Base-by-base conservation (phyloP, 2,113 vertebrate species). In the Balaeniceps rex region DNA sequence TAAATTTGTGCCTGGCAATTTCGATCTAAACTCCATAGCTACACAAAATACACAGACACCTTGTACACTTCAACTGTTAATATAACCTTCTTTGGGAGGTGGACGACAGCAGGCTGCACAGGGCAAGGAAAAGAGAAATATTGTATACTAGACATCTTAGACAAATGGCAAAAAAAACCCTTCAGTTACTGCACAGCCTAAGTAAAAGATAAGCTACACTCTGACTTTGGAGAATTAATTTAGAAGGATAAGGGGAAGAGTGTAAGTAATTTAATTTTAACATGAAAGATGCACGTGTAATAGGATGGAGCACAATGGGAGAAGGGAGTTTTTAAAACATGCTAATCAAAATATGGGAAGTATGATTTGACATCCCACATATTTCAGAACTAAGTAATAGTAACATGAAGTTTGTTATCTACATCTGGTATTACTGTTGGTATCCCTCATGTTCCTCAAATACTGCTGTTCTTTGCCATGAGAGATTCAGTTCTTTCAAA, bases 1-100 rank as follows among this genome's bases (percentile, higher is more conserved):
- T 97, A 98, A 98, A 96, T 98, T 98, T 98, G 98, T 98, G 98
- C 95, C 98, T 98, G 98, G 97, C 97, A 95, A 98, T 98, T 97
- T 98, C 98, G 79, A 94, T 98, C 98, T 98, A 98, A 97, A 98
- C 96, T 98, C 97, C 97, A 98, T 98, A 98, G 98, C 98, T 98
- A 98, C 98, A 98, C 97, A 96, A 97, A 93, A 97, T 98, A 98
- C 98, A 98, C 97, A 97, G 98, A 98, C 97, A 98, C 98, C 98
- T 97, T 97, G 97, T 95, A 97, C 97, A 97, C 96, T 96, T 98
- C 97, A 97, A 97, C 96, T 96, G 98, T 95, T 96, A 96, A 98
- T 94, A 95, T 89, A 98, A 97, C 97, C 97, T 96, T 96, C 96
- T 94, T 87, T 94, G 83, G 83, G 93, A 89, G 89, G 92, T 93